Conservation (phyloP, 2,888 invertebrate species). For the Drosophila koepferae region DNA sequence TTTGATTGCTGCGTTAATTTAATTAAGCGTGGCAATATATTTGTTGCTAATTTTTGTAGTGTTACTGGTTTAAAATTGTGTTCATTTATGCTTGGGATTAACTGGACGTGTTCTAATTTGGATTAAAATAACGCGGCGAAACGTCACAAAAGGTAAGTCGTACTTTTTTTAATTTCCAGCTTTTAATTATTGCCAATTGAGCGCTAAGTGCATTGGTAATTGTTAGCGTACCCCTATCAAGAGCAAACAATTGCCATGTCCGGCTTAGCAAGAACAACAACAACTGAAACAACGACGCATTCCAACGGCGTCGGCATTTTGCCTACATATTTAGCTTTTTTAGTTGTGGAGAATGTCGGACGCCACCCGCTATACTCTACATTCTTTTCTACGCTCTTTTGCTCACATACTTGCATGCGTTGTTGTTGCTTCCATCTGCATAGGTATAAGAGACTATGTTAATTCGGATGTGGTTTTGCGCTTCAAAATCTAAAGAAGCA, state of each 20-base stretch:
- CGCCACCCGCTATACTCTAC: slow-evolving; percentile 44
- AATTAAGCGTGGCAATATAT: slow-evolving; percentile 60
- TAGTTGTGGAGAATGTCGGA: slow-evolving; percentile 35
- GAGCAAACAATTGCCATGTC: slow-evolving; percentile 65
- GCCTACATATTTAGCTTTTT: slow-evolving; percentile 40
- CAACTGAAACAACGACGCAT: slow-evolving; percentile 40
- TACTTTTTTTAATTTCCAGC: slow-evolving; percentile 8
- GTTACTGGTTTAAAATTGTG: slow-evolving; percentile 24
- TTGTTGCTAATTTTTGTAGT: slow-evolving; percentile 25
- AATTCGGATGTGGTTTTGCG: slow-evolving; percentile 78
- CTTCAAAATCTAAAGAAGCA: slow-evolving; percentile 52
- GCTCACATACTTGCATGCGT: slow-evolving; percentile 19
- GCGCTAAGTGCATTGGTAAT: slow-evolving; percentile 40
- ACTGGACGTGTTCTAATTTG: slow-evolving; percentile 37
- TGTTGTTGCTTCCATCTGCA: slow-evolving; percentile 27
- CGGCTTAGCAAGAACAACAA: slow-evolving; percentile 57
- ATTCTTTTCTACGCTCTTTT: slow-evolving; percentile 32
- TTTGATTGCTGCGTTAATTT: slow-evolving; percentile 60
- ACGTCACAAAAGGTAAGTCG: slow-evolving; percentile 52
- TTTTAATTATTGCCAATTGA: slow-evolving; percentile 55
- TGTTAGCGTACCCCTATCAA: slow-evolving; percentile 24
- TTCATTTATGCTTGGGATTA: slow-evolving; percentile 36
- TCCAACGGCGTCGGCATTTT: slow-evolving; percentile 62
- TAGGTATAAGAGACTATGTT: slow-evolving; percentile 45
- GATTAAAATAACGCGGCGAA: slow-evolving; percentile 46